phyloP scores from a whole-genome alignment of 2,113 vertebrate genomes.

The Stegostoma tigrinum region DNA sequence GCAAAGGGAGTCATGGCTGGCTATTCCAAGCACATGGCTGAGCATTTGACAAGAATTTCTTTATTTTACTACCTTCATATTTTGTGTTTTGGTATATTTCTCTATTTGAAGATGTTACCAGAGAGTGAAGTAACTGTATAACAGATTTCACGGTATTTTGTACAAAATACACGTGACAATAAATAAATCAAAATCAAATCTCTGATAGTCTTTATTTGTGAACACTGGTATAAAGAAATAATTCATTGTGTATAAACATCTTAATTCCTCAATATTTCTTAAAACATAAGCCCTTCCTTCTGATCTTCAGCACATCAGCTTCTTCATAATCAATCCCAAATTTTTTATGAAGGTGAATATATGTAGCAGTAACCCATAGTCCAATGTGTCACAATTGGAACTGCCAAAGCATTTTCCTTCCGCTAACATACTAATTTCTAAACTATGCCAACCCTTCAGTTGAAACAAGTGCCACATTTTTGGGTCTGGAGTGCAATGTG shows the following conservation, averaged over 20 bases:
- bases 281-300: background rate
- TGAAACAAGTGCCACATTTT: background rate
- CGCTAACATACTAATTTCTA: background rate
- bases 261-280: background rate
- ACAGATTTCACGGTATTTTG: too few relatives aligned
- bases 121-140: too few relatives aligned
- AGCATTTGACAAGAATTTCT: too few relatives aligned
- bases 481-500: background rate
- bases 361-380: background rate
- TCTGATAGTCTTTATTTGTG: background rate
- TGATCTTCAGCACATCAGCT: background rate
- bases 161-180: too few relatives aligned
- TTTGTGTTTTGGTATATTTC: too few relatives aligned
- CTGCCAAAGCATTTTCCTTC: background rate
- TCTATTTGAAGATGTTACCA: too few relatives aligned
- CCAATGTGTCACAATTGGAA: background rate
- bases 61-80: too few relatives aligned
- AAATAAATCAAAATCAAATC: background rate
- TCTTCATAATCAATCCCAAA: background rate
- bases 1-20: too few relatives aligned
- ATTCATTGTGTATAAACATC: background rate
- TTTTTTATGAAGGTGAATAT: background rate
- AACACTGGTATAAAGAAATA: background rate
- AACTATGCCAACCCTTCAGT: background rate
- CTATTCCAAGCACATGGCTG: too few relatives aligned